phyloP scores from a whole-genome alignment of 2,888 invertebrate species.

The Antheraea assamensis region DNA sequence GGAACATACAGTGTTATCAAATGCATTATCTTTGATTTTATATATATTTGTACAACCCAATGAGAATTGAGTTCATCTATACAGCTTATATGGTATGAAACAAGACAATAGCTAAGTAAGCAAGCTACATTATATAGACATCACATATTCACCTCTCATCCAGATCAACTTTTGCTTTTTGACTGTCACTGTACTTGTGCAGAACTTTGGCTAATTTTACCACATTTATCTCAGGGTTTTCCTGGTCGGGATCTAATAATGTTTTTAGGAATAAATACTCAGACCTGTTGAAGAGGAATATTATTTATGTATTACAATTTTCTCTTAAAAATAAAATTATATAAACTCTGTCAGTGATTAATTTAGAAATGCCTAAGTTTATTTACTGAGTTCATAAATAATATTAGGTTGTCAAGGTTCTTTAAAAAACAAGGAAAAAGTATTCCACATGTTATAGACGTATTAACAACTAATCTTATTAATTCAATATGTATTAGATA shows the following conservation, averaged over 20 bases:
- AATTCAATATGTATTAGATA: too few species aligned
- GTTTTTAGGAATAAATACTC: conserved; percentile 66
- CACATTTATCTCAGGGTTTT: conserved; percentile 68
- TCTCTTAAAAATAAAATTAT: neutral
- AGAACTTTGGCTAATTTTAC: conserved; percentile 61
- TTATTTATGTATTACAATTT: neutral
- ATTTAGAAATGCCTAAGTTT: neutral
- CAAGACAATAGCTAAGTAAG: conserved; percentile 8
- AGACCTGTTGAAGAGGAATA: conserved; percentile 43
- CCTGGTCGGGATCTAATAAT: conserved; percentile 66
- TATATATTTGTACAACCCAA: neutral
- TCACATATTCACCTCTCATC: conserved; percentile 66
- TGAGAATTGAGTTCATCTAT: conserved; percentile 6
- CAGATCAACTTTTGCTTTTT: conserved; percentile 66
- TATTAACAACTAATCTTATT: too few species aligned
- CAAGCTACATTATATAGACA: neutral
- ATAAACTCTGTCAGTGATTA: neutral
- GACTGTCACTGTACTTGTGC: conserved; percentile 66
- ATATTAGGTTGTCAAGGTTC: neutral
- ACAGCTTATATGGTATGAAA: neutral
- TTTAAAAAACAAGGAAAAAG: too few species aligned
- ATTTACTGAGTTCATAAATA: neutral
- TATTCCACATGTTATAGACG: too few species aligned
- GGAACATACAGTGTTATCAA: neutral
- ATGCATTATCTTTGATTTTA: neutral